These are phyloP conservation scores for Phalloptychus januarius DNA, from an alignment of 2,797 vertebrate species.

Conservation along the genomic window DNA sequence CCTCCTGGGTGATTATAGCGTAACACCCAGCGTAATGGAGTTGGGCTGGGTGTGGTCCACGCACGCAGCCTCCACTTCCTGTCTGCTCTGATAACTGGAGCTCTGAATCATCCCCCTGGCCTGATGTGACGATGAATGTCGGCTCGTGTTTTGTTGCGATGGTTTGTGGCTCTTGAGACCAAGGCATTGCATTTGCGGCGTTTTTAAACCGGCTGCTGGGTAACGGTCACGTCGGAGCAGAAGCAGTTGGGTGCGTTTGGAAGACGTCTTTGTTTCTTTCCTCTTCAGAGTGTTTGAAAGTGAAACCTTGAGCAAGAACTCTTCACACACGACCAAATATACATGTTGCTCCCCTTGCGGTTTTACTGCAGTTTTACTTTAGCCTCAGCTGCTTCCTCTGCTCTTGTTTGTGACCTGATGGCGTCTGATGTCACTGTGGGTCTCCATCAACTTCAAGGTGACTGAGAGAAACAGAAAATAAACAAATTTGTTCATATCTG, in stretches of 20 bases:
- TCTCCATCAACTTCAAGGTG: not conserved
- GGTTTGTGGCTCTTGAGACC: not conserved
- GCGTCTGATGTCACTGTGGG: not conserved
- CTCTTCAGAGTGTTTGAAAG: slow-evolving; percentile 14
- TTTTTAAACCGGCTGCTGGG: not conserved
- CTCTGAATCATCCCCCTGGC: slow-evolving; percentile 1
- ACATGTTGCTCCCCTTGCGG: slow-evolving; percentile 42
- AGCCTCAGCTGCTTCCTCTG: slow-evolving; percentile 43
- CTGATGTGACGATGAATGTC: not conserved
- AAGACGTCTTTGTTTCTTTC: not conserved
- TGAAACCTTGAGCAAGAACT: slow-evolving; percentile 13
- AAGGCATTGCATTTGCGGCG: not conserved
- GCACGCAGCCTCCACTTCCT: slow-evolving; percentile 35
- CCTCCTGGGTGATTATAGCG: slow-evolving; percentile 64
- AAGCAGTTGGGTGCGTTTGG: not conserved
- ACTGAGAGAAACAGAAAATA: not conserved
- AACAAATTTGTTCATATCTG: not conserved
- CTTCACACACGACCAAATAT: slow-evolving; percentile 36
- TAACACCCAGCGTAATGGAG: slow-evolving; percentile 59
- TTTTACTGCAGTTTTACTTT: slow-evolving; percentile 55
- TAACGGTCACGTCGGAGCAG: not conserved
- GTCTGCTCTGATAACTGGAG: slow-evolving; percentile 3
- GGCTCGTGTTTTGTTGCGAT: not conserved
- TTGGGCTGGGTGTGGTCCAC: slow-evolving; percentile 66
- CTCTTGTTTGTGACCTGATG: slow-evolving; percentile 5